phyloP scores from a whole-genome alignment of 2,888 invertebrate genomes.

The Neelides folsomi region DNA sequence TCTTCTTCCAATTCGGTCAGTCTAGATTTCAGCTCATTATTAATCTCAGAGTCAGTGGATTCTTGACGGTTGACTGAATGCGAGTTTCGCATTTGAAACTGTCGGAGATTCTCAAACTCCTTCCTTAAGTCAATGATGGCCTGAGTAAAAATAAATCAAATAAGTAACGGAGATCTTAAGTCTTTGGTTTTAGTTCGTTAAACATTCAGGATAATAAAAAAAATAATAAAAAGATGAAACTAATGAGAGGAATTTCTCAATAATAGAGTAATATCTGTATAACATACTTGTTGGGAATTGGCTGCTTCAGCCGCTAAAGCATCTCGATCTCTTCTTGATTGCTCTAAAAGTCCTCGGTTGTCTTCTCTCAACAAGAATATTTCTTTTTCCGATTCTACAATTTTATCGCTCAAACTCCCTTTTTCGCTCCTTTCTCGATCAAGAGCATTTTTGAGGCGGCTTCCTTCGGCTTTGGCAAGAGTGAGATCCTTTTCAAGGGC shows the following conservation, averaged over 20 bases:
- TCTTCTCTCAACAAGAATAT: slow-evolving; percentile 45
- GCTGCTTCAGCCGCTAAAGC: slow-evolving; percentile 14
- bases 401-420: slow-evolving; percentile 39
- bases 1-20: slow-evolving; percentile 63
- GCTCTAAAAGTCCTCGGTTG: slow-evolving; percentile 42
- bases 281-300: slow-evolving; percentile 18
- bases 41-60: slow-evolving; percentile 15
- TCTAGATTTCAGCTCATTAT: slow-evolving; percentile 38
- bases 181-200: no score
- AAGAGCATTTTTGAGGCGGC: slow-evolving; percentile 48
- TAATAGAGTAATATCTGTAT: no score
- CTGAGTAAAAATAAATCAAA: no score
- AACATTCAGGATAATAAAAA: no score
- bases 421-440: slow-evolving; percentile 49
- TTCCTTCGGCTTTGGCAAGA: slow-evolving; percentile 52
- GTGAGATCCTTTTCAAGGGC: slow-evolving; percentile 54
- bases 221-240: no score
- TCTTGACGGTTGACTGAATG: slow-evolving; percentile 10
- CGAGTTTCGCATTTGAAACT: slow-evolving; percentile 16
- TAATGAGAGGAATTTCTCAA: no score
- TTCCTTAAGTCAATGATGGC: slow-evolving; percentile 49
- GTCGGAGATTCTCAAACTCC: slow-evolving; percentile 51
- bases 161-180: neutral
- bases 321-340: slow-evolving; percentile 39
- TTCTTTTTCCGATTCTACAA: slow-evolving; percentile 47